These are phyloP conservation scores for Colaptes auratus DNA, from an alignment of 2,113 vertebrate species.

Conservation along the genomic window DNA sequence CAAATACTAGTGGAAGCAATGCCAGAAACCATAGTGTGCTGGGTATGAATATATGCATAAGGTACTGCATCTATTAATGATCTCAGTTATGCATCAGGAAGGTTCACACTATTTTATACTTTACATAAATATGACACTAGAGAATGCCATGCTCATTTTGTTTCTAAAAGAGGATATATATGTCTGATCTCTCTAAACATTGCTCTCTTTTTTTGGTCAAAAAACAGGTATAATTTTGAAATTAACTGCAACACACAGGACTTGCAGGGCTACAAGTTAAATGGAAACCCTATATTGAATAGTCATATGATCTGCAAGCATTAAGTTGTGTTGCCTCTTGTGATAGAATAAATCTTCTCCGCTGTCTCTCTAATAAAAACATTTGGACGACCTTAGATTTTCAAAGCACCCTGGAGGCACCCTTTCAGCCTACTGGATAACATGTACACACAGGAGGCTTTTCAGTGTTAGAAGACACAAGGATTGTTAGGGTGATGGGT, in stretches of 20 bases:
- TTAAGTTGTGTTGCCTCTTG: not conserved
- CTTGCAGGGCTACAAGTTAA: not conserved
- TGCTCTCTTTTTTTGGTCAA: not conserved
- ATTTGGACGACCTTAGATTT: not conserved
- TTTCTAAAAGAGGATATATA: not conserved
- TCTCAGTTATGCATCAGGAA: not conserved
- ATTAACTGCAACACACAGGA: not conserved
- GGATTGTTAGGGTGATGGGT: not conserved
- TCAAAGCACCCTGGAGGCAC: constrained; percentile 58
- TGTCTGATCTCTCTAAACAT: not conserved
- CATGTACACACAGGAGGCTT: not conserved
- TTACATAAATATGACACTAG: not conserved
- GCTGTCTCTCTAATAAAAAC: constrained; percentile 4
- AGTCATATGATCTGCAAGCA: not conserved
- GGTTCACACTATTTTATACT: not conserved
- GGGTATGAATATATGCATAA: constrained; percentile 26
- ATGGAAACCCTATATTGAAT: not conserved
- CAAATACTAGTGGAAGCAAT: constrained; percentile 57
- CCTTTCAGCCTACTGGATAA: not conserved
- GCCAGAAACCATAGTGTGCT: constrained; percentile 62
- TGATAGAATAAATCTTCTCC: constrained; percentile 1
- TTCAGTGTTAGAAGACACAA: not conserved
- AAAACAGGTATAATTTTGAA: not conserved
- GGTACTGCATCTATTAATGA: not conserved
- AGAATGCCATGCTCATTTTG: not conserved